Evolutionary conservation across 2,113 vertebrate genomes (phyloP), one percentile per base, ranked within the genome.

Genomic region (Hoplias malabaricus): DNA sequence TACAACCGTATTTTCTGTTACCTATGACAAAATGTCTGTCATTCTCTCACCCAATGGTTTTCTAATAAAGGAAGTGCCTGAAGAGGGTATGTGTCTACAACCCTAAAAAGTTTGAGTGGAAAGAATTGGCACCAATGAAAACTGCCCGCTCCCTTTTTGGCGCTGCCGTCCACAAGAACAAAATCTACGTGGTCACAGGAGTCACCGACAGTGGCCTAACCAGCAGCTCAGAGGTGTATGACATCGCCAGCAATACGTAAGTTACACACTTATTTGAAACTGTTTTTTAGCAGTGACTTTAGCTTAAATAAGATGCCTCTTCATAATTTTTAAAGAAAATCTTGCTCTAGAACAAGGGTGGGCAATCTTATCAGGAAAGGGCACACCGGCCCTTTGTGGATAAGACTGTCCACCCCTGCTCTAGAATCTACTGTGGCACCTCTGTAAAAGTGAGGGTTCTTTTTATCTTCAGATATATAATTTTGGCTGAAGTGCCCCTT

Each of bases 61-160:
- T 43, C 11, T 59, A 78, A 27, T 31, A 80, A 70, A 99, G 98
- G 86, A 99, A 96, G 83, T 99, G 98, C 82, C 83, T 96, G 82
- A 95, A 87, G 79, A 94, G 87, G 81, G 80, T 95, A 75, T 94
- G 91, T 7, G 94, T 94, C 81, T 99, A 99, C 70, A 91, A 98
- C 85, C 96, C 95, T 0, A 89, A 91, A 50, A 98, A 96, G 89
- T 99, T 99, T 68, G 95, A 98, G 83, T 99, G 98, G 98, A 98
- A 93, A 86, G 97, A 96, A 48, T 25, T 98, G 87, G 94, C 95
- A 2, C 94, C 96, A 1, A 90, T 98, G 94, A 95, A 94, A 87
- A 95, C 85, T 0, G 93, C 95, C 38, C 95, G 97, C 13, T 98
- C 97, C 0, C 88, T 99, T 77, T 98, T 98, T 0, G 98, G 96